phyloP scores from a whole-genome alignment of 1,140 invertebrate genomes.

The Drosophila mojavensis region DNA sequence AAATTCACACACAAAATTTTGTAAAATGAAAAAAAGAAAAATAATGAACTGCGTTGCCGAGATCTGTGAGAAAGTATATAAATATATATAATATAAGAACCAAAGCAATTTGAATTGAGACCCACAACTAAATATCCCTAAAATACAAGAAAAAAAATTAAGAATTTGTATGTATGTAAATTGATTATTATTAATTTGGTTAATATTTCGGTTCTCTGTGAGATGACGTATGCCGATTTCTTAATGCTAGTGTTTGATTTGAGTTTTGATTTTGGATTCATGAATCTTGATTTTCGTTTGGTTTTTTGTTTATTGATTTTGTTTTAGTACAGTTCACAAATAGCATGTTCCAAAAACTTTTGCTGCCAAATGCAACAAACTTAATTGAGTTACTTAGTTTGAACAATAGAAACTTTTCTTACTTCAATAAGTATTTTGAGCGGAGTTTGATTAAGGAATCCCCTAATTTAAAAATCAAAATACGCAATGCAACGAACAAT shows the following conservation, averaged over 20 bases:
- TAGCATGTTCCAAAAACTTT: conserved; percentile 64
- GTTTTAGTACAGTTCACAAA: conserved; percentile 54
- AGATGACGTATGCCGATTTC: conserved; percentile 51
- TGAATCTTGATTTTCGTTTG: conserved; percentile 28
- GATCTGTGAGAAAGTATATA: conserved; percentile 43
- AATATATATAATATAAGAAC: conserved; percentile 46
- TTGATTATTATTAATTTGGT: conserved; percentile 45
- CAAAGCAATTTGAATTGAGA: conserved; percentile 63
- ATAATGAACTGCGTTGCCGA: conserved; percentile 33
- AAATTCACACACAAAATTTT: conserved; percentile 70
- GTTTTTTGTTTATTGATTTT: not conserved
- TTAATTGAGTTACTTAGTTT: conserved; percentile 68
- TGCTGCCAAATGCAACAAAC: conserved; percentile 58
- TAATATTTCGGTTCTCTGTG: conserved; percentile 19
- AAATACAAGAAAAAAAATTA: conserved; percentile 14
- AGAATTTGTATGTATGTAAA: conserved; percentile 78
- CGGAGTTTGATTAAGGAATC: conserved; percentile 63
- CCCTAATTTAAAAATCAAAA: not conserved
- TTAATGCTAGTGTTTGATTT: conserved; percentile 46
- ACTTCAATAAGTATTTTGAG: conserved; percentile 44
- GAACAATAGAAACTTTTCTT: conserved; percentile 53
- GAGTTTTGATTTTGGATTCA: conserved; percentile 24
- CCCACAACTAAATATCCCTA: conserved; percentile 30
- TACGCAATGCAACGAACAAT: conserved; percentile 76
- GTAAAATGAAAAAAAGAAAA: conserved; percentile 19